Conservation (phyloP, 2,113 vertebrate species). For the Eupsittula cactorum region DNA sequence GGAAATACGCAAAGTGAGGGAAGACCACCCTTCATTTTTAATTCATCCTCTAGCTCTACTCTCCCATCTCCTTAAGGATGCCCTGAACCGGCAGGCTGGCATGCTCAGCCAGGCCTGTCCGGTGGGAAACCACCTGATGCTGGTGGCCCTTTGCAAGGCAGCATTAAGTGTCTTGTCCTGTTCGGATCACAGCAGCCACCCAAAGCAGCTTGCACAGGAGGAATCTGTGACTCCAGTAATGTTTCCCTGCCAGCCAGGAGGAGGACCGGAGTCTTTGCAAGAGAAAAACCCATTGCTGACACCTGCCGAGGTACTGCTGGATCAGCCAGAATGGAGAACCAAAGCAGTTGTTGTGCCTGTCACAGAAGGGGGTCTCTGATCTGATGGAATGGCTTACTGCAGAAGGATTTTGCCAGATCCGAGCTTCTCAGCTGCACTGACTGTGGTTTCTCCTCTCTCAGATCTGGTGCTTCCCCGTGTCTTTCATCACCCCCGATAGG, state of each 20-base stretch:
- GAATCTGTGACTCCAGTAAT: neutral
- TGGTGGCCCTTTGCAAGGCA: neutral
- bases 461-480: neutral
- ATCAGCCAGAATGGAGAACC: rapidly evolving
- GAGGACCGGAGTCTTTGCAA: neutral
- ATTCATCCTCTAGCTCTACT: neutral
- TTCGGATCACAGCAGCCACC: neutral
- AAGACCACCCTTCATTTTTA: neutral
- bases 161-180: neutral
- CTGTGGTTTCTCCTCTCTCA: neutral
- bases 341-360: neutral
- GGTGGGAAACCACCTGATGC: neutral
- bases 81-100: neutral
- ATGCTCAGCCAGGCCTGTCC: neutral
- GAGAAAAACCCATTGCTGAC: rapidly evolving
- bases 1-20: neutral
- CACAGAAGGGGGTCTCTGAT: neutral
- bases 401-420: rapidly evolving
- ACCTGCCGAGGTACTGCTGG: rapidly evolving
- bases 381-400: neutral
- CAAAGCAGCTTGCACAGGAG: neutral
- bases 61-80: neutral
- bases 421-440: neutral
- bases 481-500: rapidly evolving
- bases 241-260: neutral